Evolutionary conservation across 2,888 invertebrate species (phyloP).

Genomic region (Lasioglossum vierecki): DNA sequence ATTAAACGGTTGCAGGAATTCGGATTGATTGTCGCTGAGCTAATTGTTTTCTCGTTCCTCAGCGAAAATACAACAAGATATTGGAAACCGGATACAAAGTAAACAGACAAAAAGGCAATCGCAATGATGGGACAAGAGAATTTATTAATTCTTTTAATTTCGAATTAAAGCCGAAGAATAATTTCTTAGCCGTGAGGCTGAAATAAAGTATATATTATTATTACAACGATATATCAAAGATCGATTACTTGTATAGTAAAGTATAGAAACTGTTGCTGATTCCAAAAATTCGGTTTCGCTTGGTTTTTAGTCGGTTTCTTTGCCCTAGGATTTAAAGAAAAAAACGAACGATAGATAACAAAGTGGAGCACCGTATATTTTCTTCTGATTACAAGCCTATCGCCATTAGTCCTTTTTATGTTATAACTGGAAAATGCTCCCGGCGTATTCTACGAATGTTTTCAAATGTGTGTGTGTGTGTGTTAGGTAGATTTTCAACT

Average conservation of each 20-base stretch:
- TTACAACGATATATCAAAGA: no score
- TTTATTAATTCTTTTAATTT: no score
- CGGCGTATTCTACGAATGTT: background rate
- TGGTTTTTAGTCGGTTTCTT: background rate
- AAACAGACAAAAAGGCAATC: no score
- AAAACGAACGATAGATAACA: background rate
- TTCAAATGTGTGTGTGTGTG: background rate
- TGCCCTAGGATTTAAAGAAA: background rate
- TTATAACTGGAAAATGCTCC: background rate
- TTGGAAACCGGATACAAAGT: no score
- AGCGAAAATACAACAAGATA: background rate
- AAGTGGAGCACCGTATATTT: background rate
- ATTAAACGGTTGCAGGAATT: conserved; percentile 16
- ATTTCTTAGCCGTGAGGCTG: no score
- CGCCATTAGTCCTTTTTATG: background rate
- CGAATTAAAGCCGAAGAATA: no score
- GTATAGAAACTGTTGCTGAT: no score
- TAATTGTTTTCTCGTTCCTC: background rate
- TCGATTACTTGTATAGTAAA: no score
- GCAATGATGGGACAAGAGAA: no score
- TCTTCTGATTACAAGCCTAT: background rate
- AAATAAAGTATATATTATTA: no score
- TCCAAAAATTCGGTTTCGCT: background rate
- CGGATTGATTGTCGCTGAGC: background rate
- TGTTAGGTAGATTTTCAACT: background rate